Evolutionary conservation across 2,888 invertebrate genomes (phyloP), one percentile per base, ranked within the genome.

Genomic region (Physocephala rufipes): DNA sequence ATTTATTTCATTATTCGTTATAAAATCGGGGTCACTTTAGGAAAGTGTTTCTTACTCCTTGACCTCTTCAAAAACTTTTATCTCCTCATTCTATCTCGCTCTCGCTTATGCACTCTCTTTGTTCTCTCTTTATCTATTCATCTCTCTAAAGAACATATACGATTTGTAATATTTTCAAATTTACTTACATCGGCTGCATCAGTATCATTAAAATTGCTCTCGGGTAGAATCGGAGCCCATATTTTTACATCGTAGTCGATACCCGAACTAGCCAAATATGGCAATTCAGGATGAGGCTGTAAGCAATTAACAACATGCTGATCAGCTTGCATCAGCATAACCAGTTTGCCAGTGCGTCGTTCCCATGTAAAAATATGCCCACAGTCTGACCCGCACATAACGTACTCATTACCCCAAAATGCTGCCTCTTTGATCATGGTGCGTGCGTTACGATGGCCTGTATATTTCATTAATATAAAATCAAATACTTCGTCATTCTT

Each of bases 361-460:
- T 94, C 90, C 95, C 95, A 95, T 47, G 93, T 88, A 80, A 95
- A 95, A 16, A 95, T 91, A 81, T 95, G 94, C 0, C 95, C 95
- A 84, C 95, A 95, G 85, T 95, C 95, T 16, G 93, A 94, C n/a
- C 95, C 95, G 26, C 93, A 93, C 90, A 95, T 91, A 16, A 95
- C 90, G 86, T 90, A 92, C 78, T 91, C 87, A 78, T 91, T 89
- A 62, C 95, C 95, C 93, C 94, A 95, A 85, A 95, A 95, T 72
- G 91, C 91, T 3, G 94, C 92, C 83, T 95, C 94, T 85, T 95
- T 95, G 73, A 95, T 94, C 94, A 92, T 92, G 66, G 92, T 92
- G 82, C 85, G 82, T 9, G 94, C 92, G 87, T 95, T 95, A 70
- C 95, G 89, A 85, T 95, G 95, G 1, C 95, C 95, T 66, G 88